These are phyloP conservation scores for Tachysurus fulvidraco DNA, from an alignment of 2,113 vertebrate genomes.

Conservation along the genomic window DNA sequence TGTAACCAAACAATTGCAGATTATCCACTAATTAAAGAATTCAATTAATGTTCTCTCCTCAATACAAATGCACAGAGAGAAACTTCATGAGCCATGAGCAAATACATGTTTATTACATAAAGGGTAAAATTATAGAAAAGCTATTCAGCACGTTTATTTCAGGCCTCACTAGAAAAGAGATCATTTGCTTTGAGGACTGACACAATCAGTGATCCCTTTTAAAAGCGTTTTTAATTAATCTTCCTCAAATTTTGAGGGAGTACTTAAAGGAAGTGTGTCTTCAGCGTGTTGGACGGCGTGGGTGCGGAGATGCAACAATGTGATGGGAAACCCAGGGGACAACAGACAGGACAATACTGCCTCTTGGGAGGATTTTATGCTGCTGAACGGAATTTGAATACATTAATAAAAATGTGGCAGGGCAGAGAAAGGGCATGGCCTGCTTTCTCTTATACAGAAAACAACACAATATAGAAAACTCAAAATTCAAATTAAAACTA, in stretches of 20 bases:
- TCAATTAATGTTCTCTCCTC: conserved; percentile 58
- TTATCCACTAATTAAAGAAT: conserved; percentile 65
- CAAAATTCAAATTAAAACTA: conserved; percentile 25
- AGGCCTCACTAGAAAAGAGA: conserved; percentile 56
- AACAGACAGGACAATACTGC: conserved; percentile 71
- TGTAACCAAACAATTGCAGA: conserved; percentile 66
- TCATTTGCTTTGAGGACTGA: conserved; percentile 65
- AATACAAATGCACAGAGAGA: conserved; percentile 60
- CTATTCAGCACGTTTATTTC: conserved; percentile 68
- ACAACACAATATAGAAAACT: conserved; percentile 58
- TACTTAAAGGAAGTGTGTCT: conserved; percentile 63
- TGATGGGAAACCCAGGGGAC: conserved; percentile 74
- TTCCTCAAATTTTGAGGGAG: conserved; percentile 67
- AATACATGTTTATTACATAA: conserved; percentile 69
- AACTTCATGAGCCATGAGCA: conserved; percentile 40
- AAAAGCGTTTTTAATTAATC: conserved; percentile 72
- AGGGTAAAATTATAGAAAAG: conserved; percentile 66
- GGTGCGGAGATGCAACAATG: conserved; percentile 69
- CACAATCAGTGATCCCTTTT: conserved; percentile 63
- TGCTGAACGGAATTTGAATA: conserved; percentile 78
- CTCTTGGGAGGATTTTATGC: conserved; percentile 77
- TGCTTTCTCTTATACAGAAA: conserved; percentile 64
- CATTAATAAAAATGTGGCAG: conserved; percentile 69
- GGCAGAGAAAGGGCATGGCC: conserved; percentile 54
- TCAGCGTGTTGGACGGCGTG: conserved; percentile 65